phyloP scores from a whole-genome alignment of 1,140 invertebrate genomes.

The Bombus waltoni region DNA sequence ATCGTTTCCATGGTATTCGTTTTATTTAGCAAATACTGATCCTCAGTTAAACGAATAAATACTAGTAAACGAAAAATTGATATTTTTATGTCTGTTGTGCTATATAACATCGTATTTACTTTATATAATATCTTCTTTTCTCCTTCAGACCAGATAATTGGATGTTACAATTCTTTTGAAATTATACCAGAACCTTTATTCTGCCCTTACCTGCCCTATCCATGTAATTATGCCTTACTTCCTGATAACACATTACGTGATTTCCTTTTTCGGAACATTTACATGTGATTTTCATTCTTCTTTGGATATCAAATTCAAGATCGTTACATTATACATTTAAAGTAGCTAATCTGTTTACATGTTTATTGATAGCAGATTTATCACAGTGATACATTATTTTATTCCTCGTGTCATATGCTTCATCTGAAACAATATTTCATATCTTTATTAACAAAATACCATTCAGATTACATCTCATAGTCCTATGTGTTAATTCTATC shows the following conservation, averaged over 20 bases:
- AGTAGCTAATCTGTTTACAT: conserved; percentile 59
- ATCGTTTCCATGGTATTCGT: not conserved
- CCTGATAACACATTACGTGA: conserved; percentile 47
- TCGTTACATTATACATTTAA: conserved; percentile 60
- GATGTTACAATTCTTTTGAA: not conserved
- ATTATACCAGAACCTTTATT: conserved; percentile 35
- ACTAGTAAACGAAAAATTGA: conserved; percentile 5
- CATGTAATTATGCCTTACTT: conserved; percentile 45
- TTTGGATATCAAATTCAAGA: conserved; percentile 62
- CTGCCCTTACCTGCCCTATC: conserved; percentile 57
- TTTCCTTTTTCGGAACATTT: conserved; percentile 47
- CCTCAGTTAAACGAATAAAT: conserved; percentile 21
- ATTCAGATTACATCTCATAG: conserved; percentile 4
- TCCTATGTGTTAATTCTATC: not conserved
- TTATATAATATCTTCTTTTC: not conserved
- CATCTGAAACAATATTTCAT: conserved; percentile 51
- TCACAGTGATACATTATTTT: conserved; percentile 67
- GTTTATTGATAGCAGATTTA: conserved; percentile 63
- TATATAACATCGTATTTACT: not conserved
- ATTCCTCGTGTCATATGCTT: conserved; percentile 47
- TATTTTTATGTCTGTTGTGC: conserved; percentile 12
- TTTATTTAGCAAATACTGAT: conserved; percentile 28
- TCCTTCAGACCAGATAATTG: not conserved
- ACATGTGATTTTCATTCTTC: conserved; percentile 58
- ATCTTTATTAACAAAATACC: conserved; percentile 8